Evolutionary conservation across 2,113 vertebrate genomes (phyloP), one percentile per base, ranked within the genome.

Genomic region (Zosterops pallidus): DNA sequence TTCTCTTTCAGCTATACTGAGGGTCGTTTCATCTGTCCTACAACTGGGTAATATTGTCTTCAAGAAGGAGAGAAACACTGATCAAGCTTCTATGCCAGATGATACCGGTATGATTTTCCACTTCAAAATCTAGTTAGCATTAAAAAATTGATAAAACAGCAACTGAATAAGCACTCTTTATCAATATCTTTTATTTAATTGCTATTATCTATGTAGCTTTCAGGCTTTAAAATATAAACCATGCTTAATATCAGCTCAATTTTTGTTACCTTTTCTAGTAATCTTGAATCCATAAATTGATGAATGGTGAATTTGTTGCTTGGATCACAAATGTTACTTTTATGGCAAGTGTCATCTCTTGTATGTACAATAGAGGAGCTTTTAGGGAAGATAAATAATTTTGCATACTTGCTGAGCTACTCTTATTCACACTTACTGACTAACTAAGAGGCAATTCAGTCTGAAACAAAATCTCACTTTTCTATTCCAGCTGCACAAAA

Each of bases 81-180:
- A 99, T 96, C 99, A 99, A 96, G 99, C 99, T 2, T 98, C 98
- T 60, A 99, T 99, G 99, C 99, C 99, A 1, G 99, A 99, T n/a
- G 98, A 99, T 88, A 99, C 99, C 49, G 99, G 99, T 99, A 98
- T 49, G 89, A 86, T 79, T 59, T 85, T 8, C n/a, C 28, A n/a
- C 55, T 77, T 87, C 2, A 94, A 87, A 57, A 77, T 22, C 12
- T 6, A 86, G 37, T 71, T 75, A 63, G 44, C 8, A 29, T 47
- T 44, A 47, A 83, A 14, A 85, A 88, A 41, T 50, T 7, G 49
- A 68, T 88, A 86, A 89, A 92, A 64, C 23, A 88, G 56, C 22
- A 71, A n/a, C 63, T 60, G 42, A 91, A 42, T 71, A 94, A 87
- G 8, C 53, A 62, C 23, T 68, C 28, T 59, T 28, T 23, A 75